A percentile compares a stretch with the other conserved stretches of the same genome.
Evolutionary conservation across 2,797 vertebrate species (phyloP).

Genomic region (Botia almorhae): DNA sequence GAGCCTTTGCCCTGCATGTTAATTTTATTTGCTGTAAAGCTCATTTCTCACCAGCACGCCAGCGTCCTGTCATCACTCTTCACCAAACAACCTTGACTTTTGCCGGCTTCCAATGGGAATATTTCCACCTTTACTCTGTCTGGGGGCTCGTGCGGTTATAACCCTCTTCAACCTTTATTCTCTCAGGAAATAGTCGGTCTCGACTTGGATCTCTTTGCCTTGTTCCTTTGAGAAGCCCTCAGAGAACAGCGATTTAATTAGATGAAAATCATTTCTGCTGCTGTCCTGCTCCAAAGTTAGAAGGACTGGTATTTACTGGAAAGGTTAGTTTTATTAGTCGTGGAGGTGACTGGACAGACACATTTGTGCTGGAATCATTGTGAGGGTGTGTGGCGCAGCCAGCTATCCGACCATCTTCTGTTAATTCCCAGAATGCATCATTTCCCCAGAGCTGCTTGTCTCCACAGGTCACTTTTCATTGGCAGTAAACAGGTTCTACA

Average conservation of each 20-base stretch:
- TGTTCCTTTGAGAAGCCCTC: slow-evolving; percentile 42
- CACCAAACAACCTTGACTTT: slow-evolving; percentile 36
- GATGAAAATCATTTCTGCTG: slow-evolving; percentile 57
- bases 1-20: slow-evolving; percentile 13
- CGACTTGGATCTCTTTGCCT: slow-evolving; percentile 38
- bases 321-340: slow-evolving; percentile 47
- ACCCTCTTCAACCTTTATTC: slow-evolving; percentile 36
- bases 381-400: slow-evolving; percentile 8
- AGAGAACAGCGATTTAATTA: slow-evolving; percentile 61
- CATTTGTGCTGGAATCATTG: slow-evolving; percentile 14
- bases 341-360: slow-evolving; percentile 38
- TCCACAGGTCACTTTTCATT: slow-evolving; percentile 15
- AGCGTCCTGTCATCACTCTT: slow-evolving; percentile 43
- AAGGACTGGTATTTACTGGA: slow-evolving; percentile 50
- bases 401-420: slow-evolving; percentile 10
- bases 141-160: slow-evolving; percentile 52
- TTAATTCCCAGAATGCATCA: slow-evolving; percentile 48
- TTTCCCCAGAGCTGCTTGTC: slow-evolving; percentile 20
- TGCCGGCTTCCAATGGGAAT: slow-evolving; percentile 44
- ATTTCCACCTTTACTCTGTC: slow-evolving; percentile 62
- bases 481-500: slow-evolving; percentile 24
- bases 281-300: slow-evolving; percentile 46
- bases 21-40: slow-evolving; percentile 42
- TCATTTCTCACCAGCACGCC: slow-evolving; percentile 42
- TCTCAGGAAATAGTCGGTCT: slow-evolving; percentile 42